Conservation (phyloP, 2,888 invertebrate genomes). For the Pyralis farinalis region DNA sequence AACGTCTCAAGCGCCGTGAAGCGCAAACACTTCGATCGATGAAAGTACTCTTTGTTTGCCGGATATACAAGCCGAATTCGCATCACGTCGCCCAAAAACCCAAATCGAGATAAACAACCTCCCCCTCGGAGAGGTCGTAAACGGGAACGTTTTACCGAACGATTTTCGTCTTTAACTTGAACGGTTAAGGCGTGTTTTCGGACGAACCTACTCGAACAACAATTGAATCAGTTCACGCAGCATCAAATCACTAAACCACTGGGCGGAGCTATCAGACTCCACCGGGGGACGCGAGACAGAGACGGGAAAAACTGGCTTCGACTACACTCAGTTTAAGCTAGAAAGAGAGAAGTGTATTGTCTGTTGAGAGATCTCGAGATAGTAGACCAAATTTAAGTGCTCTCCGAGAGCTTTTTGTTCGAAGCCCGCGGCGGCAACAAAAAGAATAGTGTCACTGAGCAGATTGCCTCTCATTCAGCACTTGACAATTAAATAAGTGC, state of each 20-base stretch:
- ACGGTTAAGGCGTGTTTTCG: conserved; percentile 69
- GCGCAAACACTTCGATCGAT: conserved; percentile 62
- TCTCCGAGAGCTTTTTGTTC: conserved; percentile 70
- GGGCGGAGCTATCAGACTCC: conserved; percentile 79
- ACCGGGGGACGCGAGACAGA: conserved; percentile 67
- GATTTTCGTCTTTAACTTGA: conserved; percentile 75
- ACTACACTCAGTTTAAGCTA: conserved; percentile 31
- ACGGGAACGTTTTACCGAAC: conserved; percentile 69
- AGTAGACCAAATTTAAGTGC: conserved; percentile 67
- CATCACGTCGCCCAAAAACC: conserved; percentile 78
- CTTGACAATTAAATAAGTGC: conserved; percentile 78
- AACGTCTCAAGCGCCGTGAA: conserved; percentile 56
- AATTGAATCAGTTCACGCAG: conserved; percentile 82
- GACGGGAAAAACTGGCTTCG: conserved; percentile 51
- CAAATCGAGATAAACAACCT: conserved; percentile 79
- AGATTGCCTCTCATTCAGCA: conserved; percentile 75
- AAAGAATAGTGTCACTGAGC: conserved; percentile 77
- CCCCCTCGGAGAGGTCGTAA: conserved; percentile 71
- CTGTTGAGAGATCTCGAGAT: conserved; percentile 60
- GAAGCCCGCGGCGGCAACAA: conserved; percentile 65
- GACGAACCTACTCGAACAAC: conserved; percentile 56
- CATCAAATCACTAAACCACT: conserved; percentile 82
- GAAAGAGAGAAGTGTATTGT: conserved; percentile 60
- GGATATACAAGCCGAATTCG: conserved; percentile 77
- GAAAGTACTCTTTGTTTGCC: conserved; percentile 70